A percentile compares a stretch with the other conserved stretches of the same genome.
These are phyloP conservation scores for Amphimallon solstitiale DNA, from an alignment of 2,888 invertebrate genomes.

Conservation along the genomic window DNA sequence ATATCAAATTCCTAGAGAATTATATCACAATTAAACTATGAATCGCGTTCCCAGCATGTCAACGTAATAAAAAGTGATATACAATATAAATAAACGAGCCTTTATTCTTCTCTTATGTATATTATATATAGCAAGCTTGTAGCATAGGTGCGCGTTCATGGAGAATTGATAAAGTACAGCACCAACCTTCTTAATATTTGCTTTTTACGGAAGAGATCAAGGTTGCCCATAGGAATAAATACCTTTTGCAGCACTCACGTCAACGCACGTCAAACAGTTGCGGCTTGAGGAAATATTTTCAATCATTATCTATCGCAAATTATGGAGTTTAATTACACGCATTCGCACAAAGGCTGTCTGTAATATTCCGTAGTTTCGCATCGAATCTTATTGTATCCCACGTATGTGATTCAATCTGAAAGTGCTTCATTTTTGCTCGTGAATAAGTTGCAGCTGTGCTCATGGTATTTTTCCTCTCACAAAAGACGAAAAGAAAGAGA, in stretches of 20 bases:
- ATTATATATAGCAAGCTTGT: neutral
- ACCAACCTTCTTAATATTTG: constrained; percentile 1
- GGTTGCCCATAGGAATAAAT: constrained; percentile 4
- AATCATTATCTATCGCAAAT: neutral
- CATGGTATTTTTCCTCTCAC: neutral
- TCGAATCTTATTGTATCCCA: neutral
- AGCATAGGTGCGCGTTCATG: neutral
- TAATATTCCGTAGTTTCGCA: too few species aligned
- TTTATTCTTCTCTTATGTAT: constrained; percentile 11
- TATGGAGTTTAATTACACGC: too few species aligned
- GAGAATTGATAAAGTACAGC: constrained; percentile 12
- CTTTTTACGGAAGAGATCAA: constrained; percentile 32
- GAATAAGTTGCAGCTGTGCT: too few species aligned
- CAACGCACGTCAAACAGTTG: neutral
- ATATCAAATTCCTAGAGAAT: too few species aligned
- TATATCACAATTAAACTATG: neutral
- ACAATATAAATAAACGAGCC: neutral
- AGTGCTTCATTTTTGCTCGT: too few species aligned
- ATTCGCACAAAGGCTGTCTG: too few species aligned
- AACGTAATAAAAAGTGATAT: too few species aligned
- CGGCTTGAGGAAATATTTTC: neutral
- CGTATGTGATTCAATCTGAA: too few species aligned
- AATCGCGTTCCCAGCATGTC: neutral
- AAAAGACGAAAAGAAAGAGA: neutral
- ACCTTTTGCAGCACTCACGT: constrained; percentile 7